These are phyloP conservation scores for Saxicola maurus DNA, from an alignment of 2,797 vertebrate species.

Conservation along the genomic window DNA sequence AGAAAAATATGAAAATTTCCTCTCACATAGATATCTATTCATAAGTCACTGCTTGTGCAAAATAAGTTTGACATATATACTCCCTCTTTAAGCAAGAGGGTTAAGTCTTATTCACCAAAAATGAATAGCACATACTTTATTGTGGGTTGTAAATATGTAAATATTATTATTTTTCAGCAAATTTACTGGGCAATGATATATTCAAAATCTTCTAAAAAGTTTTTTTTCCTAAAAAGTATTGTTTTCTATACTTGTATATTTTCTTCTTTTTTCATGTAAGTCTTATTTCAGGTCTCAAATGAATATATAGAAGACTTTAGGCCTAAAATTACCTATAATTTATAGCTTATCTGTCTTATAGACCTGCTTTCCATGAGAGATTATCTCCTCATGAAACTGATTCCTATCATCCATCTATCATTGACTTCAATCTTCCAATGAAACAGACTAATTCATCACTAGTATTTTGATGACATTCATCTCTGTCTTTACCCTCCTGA, in stretches of 20 bases:
- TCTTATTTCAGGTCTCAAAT: neutral
- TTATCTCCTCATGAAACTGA: slow-evolving; percentile 30
- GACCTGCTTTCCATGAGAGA: slow-evolving; percentile 34
- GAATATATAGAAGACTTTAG: neutral
- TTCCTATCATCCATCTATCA: slow-evolving; percentile 40
- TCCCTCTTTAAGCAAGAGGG: neutral
- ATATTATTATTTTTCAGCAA: neutral
- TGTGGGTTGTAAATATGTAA: neutral
- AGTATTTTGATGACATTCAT: slow-evolving; percentile 13
- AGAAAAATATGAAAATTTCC: neutral
- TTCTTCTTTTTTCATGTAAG: neutral
- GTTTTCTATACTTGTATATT: neutral
- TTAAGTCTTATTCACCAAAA: neutral
- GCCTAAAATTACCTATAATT: slow-evolving; percentile 24
- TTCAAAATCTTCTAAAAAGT: neutral
- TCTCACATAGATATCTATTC: neutral
- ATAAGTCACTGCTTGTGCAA: neutral
- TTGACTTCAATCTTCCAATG: slow-evolving; percentile 53
- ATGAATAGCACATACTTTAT: neutral
- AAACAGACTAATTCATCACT: slow-evolving; percentile 60
- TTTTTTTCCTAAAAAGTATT: neutral
- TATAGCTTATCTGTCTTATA: neutral
- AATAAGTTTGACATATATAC: neutral
- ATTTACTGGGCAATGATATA: neutral
- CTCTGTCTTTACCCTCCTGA: neutral